Conservation (phyloP, 2,888 invertebrate species). For the Drosophila greeni region DNA sequence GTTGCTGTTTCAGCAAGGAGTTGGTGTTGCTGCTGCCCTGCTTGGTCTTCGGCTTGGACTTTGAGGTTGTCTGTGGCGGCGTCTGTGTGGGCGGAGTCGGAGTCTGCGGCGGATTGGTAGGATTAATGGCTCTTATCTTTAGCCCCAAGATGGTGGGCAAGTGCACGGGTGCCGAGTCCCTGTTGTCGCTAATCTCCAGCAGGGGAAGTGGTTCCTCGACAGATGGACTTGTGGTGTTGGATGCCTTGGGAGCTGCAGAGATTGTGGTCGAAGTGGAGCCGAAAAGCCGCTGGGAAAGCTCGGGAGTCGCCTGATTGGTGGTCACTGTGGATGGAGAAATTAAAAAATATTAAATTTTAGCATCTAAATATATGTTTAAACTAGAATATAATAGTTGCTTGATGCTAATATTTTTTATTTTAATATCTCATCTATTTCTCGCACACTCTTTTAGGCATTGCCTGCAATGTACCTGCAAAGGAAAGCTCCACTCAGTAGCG, state of each 20-base stretch:
- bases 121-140: constrained; percentile 69
- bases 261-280: constrained; percentile 56
- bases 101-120: constrained; percentile 21
- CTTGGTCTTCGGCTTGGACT: constrained; percentile 37
- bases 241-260: constrained; percentile 29
- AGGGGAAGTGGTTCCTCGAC: constrained; percentile 10
- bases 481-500: not conserved
- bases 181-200: constrained; percentile 41
- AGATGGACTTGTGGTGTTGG: constrained; percentile 2
- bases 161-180: constrained; percentile 53
- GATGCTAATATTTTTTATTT: too few relatives aligned
- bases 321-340: constrained; percentile 43
- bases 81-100: constrained; percentile 21
- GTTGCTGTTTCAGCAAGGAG: constrained; percentile 76
- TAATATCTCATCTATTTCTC: too few relatives aligned
- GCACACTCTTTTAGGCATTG: too few relatives aligned
- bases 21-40: constrained; percentile 49
- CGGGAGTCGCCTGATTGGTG: constrained; percentile 71
- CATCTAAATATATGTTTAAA: not conserved
- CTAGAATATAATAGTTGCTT: too few relatives aligned
- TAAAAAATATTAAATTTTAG: not conserved
- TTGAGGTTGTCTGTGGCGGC: constrained; percentile 5
- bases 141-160: constrained; percentile 75
- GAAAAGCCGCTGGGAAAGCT: constrained; percentile 77
- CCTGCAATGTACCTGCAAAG: not conserved